Evolutionary conservation across 2,797 vertebrate genomes (phyloP), one percentile per base, ranked within the genome.

Genomic region (Danio albolineatus): DNA sequence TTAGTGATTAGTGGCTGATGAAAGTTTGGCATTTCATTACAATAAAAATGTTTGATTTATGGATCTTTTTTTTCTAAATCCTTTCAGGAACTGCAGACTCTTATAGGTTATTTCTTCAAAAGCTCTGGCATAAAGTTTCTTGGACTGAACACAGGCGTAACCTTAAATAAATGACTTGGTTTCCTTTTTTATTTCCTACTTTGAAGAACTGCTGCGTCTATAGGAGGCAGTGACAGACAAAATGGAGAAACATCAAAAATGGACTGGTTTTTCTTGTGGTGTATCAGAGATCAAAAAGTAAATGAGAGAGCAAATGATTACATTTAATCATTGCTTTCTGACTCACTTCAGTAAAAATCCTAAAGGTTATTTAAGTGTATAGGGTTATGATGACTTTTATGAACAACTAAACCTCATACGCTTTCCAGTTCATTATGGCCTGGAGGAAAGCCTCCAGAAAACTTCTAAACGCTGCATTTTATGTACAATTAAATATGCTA

Each of bases 161-260:
- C 17, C 44, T 60, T 60, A 67, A 69, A 69, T 69, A 77, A 78
- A 78, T 43, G 12, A 51, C 44, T 60, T 54, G 9, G 12, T 5
- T 67, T 61, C 1, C 8, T 14, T 69, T 59, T 69, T 51, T 49
- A 10, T 49, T 9, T 21, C 5, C 49, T 64, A 39, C 46, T 75
- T 49, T 69, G 54, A 78, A 49, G 28, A 59, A 39, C 64, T 49
- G 61, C 7, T 46, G 53, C 8, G 14, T 53, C 13, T 74, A 13
- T 54, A 51, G 43, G 12, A 59, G 54, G 5, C 36, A 62, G n/a
- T 4, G 12, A 28, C 6, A 67, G 46, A 60, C 4, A 53, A 46
- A 53, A 65, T 75, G 0, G 39, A 10, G 72, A 61, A 57, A 83
- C 61, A 73, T 81, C 10, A 59, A 74, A 74, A 43, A 4, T n/a